Evolutionary conservation across 1,140 invertebrate genomes (phyloP).

Genomic region (Temnothorax curvispinosus): DNA sequence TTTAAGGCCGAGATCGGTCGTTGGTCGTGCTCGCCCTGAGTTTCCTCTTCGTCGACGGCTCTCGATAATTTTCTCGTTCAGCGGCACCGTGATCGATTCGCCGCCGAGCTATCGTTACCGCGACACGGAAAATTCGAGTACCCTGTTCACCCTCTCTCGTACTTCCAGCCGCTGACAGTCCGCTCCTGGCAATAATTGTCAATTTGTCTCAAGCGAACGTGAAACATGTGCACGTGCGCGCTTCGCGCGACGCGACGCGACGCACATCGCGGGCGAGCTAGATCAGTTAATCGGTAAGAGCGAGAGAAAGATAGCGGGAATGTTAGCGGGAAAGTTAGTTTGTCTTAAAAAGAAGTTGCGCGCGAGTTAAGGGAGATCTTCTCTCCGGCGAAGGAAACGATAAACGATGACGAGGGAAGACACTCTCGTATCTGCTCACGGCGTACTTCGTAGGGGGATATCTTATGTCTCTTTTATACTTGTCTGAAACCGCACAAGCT

Average conservation of each 20-base stretch:
- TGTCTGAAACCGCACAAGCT: conserved; percentile 53
- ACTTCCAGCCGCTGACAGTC: conserved; percentile 61
- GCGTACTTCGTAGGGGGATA: conserved; percentile 66
- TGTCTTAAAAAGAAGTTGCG: conserved; percentile 14
- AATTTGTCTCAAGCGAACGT: conserved; percentile 67
- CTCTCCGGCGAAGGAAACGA: conserved; percentile 49
- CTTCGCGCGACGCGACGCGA: not conserved
- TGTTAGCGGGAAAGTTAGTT: not conserved
- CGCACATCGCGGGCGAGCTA: conserved; percentile 54
- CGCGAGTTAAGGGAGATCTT: conserved; percentile 45
- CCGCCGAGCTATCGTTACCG: conserved; percentile 65
- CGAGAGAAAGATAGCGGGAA: not conserved
- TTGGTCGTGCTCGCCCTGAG: conserved; percentile 18
- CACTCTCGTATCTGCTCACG: conserved; percentile 69
- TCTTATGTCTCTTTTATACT: conserved; percentile 75
- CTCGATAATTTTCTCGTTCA: conserved; percentile 63
- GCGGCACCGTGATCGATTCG: conserved; percentile 64
- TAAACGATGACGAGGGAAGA: conserved; percentile 66
- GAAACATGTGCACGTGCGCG: not conserved
- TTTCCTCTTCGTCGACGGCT: conserved; percentile 40
- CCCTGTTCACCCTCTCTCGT: conserved; percentile 43
- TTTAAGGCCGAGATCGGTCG: conserved; percentile 29
- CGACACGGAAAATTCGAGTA: conserved; percentile 69
- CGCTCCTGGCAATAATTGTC: conserved; percentile 72
- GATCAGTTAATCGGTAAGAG: conserved; percentile 52